These are phyloP conservation scores for Herminia tarsipennalis DNA, from an alignment of 2,888 invertebrate genomes.

Conservation along the genomic window DNA sequence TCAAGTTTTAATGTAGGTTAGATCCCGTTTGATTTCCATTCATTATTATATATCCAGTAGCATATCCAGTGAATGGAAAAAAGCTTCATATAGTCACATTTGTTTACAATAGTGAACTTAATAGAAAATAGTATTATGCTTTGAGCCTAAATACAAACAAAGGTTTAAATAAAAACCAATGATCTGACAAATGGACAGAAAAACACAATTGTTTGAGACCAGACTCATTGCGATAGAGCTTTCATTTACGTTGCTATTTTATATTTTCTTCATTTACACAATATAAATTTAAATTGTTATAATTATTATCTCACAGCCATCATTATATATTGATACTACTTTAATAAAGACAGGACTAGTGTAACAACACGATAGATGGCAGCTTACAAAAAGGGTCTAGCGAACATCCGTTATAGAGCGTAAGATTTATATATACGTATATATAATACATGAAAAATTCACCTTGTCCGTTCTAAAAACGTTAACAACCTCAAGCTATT, in stretches of 20 bases:
- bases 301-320: conserved; percentile 85
- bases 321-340: conserved; percentile 86
- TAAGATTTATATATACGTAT: conserved; percentile 56
- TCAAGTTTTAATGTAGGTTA: too few species aligned
- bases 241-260: conserved; percentile 67
- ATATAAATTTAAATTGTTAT: conserved; percentile 84
- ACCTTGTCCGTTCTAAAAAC: conserved; percentile 83
- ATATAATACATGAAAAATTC: conserved; percentile 82
- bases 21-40: too few species aligned
- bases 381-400: conserved; percentile 82
- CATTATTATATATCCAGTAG: too few species aligned
- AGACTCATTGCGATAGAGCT: conserved; percentile 65
- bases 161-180: conserved; percentile 26
- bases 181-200: conserved; percentile 37
- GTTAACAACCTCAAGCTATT: conserved; percentile 86
- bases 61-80: too few species aligned
- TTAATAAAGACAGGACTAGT: conserved; percentile 83
- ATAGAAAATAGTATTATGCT: background rate
- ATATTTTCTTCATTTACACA: conserved; percentile 75
- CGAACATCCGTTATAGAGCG: conserved; percentile 78
- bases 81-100: background rate
- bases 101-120: background rate
- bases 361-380: conserved; percentile 82
- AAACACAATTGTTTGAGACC: conserved; percentile 49
- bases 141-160: background rate